Base-by-base conservation (phyloP, 2,113 vertebrate genomes). In the Corythaeola cristata region DNA sequence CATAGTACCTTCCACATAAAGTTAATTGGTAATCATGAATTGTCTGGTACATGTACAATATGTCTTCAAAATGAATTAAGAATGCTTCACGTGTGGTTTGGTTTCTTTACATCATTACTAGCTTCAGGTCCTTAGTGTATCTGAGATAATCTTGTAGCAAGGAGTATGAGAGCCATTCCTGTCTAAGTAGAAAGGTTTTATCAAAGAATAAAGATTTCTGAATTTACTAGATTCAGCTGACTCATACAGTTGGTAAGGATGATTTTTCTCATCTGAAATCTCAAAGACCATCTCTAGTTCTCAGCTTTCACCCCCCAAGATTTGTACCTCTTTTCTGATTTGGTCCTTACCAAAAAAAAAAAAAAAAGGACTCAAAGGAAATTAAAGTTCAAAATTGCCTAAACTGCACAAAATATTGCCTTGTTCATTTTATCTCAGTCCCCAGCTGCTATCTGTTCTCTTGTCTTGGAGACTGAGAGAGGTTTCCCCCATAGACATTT, bases 1-100 rank as follows among this genome's bases (percentile, higher is more conserved):
- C 72, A 49, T 86, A 86, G 44, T 86, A 74, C 63, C 37, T 96
- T 97, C 64, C n/a, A 81, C 56, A 78, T 86, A 83, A 95, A 95
- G 56, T 89, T 96, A 90, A 80, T 89, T 89, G 69, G 76, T 68
- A 92, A 89, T 59, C 63, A 77, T 59, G 18, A 92, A 67, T 88
- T 92, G 13, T 55, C 76, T 95, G 73, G 47, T 95, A 87, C 45
- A 37, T 33, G 75, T 58, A 88, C 39, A 79, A 53, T 83, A 73
- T 79, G 58, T 88, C 82, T 93, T 90, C 88, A 82, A 58, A 83
- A 88, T 4, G 30, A 85, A 89, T 90, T 67, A 91, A 89, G 69
- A 87, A 82, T 75, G 17, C 21, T 88, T 89, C 80, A 89, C 1
- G 0, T 72, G 24, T 80, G 53, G 33, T 89, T 95, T 95, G 66